These are phyloP conservation scores for Ondatra zibethicus DNA, from an alignment of 2,113 vertebrate species.

Conservation along the genomic window DNA sequence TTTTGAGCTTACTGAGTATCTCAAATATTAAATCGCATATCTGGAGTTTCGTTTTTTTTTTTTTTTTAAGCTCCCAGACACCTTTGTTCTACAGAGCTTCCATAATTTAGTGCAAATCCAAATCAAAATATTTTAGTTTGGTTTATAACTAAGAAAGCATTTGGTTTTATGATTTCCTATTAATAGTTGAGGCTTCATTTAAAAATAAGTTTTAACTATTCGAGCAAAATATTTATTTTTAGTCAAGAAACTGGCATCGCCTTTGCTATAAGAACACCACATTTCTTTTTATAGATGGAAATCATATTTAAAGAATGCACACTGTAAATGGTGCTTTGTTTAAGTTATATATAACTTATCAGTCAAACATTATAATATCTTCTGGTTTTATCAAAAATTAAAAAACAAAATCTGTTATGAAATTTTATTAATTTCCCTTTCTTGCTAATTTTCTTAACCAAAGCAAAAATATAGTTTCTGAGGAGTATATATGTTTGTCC, in stretches of 20 bases:
- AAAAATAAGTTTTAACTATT: slow-evolving; percentile 18
- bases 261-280: background rate
- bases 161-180: slow-evolving; percentile 58
- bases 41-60: background rate
- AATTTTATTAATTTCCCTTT: slow-evolving; percentile 35
- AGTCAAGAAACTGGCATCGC: background rate
- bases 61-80: slow-evolving; percentile 24
- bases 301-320: background rate
- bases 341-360: background rate
- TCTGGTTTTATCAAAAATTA: background rate
- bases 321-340: background rate
- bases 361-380: background rate
- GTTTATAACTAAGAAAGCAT: slow-evolving; percentile 69
- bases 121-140: slow-evolving; percentile 76
- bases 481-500: background rate
- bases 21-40: slow-evolving; percentile 62
- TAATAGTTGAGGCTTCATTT: background rate
- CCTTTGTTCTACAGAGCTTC: slow-evolving; percentile 49
- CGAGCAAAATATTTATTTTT: slow-evolving; percentile 30
- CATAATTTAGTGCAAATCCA: slow-evolving; percentile 72
- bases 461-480: background rate
- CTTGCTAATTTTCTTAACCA: background rate
- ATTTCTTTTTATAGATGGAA: background rate
- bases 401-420: background rate
- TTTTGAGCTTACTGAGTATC: slow-evolving; percentile 67